Base-by-base conservation (phyloP, 2,888 invertebrate genomes). In the Stramonita haemastoma region DNA sequence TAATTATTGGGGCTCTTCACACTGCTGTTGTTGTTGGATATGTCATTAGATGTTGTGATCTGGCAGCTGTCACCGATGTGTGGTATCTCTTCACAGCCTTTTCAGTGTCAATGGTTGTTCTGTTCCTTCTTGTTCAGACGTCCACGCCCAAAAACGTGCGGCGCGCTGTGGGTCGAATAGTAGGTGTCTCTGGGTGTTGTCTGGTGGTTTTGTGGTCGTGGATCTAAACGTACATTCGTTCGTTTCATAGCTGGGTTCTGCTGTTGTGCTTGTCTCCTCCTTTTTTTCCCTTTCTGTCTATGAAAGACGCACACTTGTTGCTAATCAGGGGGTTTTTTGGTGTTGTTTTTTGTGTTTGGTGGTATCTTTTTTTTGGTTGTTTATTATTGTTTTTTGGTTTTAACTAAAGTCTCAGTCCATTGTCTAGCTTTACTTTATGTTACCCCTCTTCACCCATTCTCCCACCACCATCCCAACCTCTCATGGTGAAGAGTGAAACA, bases 81-180 rank as follows among this genome's bases (percentile, higher is more conserved):
- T 8, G 2, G 4, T 46, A 46, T 26, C 26, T 46, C 46, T 46
- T 46, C 29, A 66, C 34, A 0, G 29, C 6, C 26, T 26, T 86
- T 60, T 86, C 34, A 22, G 32, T 66, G 60, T 86, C 86, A 46
- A 26, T 56, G 15, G 34, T 34, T 87, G 29, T 56, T 77, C n/a
- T n/a, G 56, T 70, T 22, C 29, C 60, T 81, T 32, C 26, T 73
- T 81, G 11, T 70, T 56, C 88, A 88, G 88, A 88, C 83, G 6
- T 88, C 88, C 15, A 88, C 88, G 36, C 88, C 88, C 66, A 88
- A 88, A 88, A 88, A 83, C 36, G 70, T 81, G 32, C 88, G 88
- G 34, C 84, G 88, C 36, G 83, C 88, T 8, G 83, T 88, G 36
- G 88, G 88, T 60, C 88, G 83, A 56, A 88, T 88, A 17, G 88